These are phyloP conservation scores for Oophaga sylvatica DNA, from an alignment of 2,797 vertebrate species.

Conservation along the genomic window DNA sequence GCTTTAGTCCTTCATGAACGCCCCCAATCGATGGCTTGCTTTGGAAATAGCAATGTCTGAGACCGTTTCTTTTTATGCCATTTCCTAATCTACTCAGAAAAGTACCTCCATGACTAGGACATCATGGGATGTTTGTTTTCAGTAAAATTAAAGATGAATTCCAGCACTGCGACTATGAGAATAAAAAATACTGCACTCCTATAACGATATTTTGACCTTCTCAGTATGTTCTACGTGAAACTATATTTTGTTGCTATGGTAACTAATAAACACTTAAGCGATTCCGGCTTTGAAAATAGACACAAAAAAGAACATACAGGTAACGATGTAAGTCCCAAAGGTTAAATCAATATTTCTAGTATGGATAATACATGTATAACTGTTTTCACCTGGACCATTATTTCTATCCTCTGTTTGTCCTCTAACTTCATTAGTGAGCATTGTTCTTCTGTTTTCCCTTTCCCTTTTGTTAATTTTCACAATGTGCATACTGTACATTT, in stretches of 20 bases:
- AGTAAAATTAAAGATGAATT: background rate
- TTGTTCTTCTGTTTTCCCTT: slow-evolving; percentile 22
- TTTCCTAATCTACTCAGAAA: too few species aligned
- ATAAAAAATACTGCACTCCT: background rate
- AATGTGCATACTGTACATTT: background rate
- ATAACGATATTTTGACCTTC: background rate
- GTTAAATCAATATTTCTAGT: slow-evolving; percentile 25
- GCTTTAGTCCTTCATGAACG: too few species aligned
- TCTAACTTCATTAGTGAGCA: slow-evolving; percentile 23
- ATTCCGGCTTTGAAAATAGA: background rate
- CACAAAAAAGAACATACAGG: background rate
- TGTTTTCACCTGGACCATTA: background rate
- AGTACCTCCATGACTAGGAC: too few species aligned
- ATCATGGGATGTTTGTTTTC: background rate
- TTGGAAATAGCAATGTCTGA: too few species aligned
- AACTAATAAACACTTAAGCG: background rate
- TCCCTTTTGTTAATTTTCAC: slow-evolving; percentile 24
- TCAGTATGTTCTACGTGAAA: background rate
- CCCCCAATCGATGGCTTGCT: too few species aligned
- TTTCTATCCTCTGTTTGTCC: background rate
- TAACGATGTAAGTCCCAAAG: background rate
- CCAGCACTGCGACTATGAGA: background rate
- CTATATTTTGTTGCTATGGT: background rate
- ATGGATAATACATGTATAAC: background rate
- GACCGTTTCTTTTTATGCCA: too few species aligned